Base-by-base conservation (phyloP, 92 coral and sea anemone species). In the Umimayanthus chanpuru region DNA sequence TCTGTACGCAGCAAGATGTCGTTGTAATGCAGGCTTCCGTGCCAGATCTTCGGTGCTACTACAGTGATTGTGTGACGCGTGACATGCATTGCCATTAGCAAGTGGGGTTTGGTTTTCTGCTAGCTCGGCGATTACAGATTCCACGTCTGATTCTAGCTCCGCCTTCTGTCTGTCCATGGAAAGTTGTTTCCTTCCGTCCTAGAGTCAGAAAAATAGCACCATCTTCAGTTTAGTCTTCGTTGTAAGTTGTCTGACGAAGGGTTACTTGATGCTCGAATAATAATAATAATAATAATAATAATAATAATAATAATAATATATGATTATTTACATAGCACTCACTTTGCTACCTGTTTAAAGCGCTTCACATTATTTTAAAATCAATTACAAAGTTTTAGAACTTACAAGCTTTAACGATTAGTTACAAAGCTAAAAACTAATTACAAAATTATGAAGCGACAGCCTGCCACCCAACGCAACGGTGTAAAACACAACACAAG, bases 131-230 rank as follows among this genome's bases (percentile, higher is more conserved):
- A 94, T 83, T 21, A 94, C 97, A 82, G 91, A 89, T 49, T 94
- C 91, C 25, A 95, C 49, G 65, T 96, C 98, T 72, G 91, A 82
- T 44, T 95, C 98, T 47, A 91, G 92, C 88, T 96, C 98, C 12
- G 87, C 90, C 88, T 89, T 89, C 55, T 40, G 39, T 67, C 90
- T 88, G 70, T 92, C 89, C 43, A 82, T 56, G 32, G 16, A 72
- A 23, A 91, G 87, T 78, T 85, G 84, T 30, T 91, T 92, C 70
- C 86, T 93, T 44, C 91, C 93, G 28, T 91, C 91, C 98, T 96
- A 56, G 77, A 65, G 20, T 11, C 71, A 18, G 75, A 85, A 26
- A 30, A 23, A 66, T 26, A 9, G 14, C 25, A 15, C 1, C 43
- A 15, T 9, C 26, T 16, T 61, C 67, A 18, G 67, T 18, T 61